Percentiles rank a stretch among this genome's conserved stretches.
Evolutionary conservation across 2,113 vertebrate species (phyloP).

Genomic region (Ammospiza caudacuta): DNA sequence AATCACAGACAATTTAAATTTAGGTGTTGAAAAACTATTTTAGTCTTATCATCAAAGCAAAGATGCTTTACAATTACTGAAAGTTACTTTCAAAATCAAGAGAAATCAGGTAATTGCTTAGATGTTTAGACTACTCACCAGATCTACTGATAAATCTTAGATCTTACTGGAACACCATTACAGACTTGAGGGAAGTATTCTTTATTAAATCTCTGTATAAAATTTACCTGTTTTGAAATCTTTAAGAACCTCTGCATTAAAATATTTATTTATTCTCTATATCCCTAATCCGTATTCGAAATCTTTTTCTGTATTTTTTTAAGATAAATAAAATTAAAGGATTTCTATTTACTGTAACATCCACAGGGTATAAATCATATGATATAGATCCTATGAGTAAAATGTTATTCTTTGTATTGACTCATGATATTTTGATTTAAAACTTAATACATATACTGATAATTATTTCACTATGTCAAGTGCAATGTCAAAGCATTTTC

Average conservation of each 20-base stretch:
- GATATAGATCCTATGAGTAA: not conserved
- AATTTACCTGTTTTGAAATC: not conserved
- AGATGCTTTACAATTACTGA: not conserved
- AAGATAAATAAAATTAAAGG: not conserved
- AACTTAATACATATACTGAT: not conserved
- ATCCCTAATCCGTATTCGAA: not conserved
- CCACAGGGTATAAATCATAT: not conserved
- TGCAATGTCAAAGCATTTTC: not conserved
- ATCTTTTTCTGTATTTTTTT: not conserved
- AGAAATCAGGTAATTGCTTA: not conserved
- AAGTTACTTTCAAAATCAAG: not conserved
- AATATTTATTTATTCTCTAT: not conserved
- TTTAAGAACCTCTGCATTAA: not conserved
- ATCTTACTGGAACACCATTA: not conserved
- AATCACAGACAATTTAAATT: not conserved
- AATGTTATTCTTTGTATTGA: not conserved
- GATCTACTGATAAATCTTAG: not conserved
- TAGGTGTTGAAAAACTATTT: not conserved
- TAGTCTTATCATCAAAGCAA: not conserved
- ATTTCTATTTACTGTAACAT: not conserved
- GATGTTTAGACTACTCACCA: not conserved
- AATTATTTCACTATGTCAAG: not conserved
- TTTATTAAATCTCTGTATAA: not conserved
- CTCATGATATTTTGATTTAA: not conserved
- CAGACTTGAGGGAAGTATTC: not conserved